A percentile compares a stretch with the other conserved stretches of the same genome.
Evolutionary conservation across 1,140 invertebrate genomes (phyloP).

Genomic region (Xylocopa sonorina): DNA sequence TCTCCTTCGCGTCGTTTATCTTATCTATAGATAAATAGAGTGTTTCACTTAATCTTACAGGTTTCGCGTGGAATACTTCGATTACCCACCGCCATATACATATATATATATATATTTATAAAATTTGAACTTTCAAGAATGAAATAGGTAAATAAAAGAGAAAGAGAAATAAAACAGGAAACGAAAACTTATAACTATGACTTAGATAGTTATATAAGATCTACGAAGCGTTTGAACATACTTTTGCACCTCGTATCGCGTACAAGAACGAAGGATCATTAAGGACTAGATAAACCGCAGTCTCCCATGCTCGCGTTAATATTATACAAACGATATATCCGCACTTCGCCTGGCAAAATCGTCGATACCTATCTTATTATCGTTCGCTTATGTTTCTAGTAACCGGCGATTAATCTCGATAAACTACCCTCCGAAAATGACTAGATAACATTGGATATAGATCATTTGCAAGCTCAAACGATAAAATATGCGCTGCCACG

Average conservation of each 20-base stretch:
- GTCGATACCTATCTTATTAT: slow-evolving; percentile 16
- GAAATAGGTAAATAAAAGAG: not conserved
- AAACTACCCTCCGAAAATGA: slow-evolving; percentile 45
- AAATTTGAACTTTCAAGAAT: not conserved
- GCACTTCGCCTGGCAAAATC: slow-evolving; percentile 6
- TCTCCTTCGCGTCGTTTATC: slow-evolving; percentile 1
- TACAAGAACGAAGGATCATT: slow-evolving; percentile 33
- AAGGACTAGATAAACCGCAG: slow-evolving; percentile 14
- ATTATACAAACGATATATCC: slow-evolving; percentile 4
- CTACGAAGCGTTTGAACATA: not conserved
- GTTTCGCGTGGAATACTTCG: not conserved
- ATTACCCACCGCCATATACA: not conserved
- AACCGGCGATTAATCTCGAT: slow-evolving; percentile 47
- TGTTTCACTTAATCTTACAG: not conserved
- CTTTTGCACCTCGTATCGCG: not conserved
- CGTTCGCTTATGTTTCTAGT: slow-evolving; percentile 27
- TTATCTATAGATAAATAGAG: slow-evolving; percentile 42
- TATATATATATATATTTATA: too few species aligned
- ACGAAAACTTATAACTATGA: slow-evolving; percentile 50
- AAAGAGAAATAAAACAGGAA: not conserved
- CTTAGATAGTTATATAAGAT: slow-evolving; percentile 14
- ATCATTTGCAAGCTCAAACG: slow-evolving; percentile 71
- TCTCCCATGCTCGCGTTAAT: not conserved
- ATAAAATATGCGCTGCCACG: slow-evolving; percentile 64
- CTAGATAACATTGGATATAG: slow-evolving; percentile 71